phyloP scores from a whole-genome alignment of 2,797 vertebrate genomes.

The Sebastes variabilis region DNA sequence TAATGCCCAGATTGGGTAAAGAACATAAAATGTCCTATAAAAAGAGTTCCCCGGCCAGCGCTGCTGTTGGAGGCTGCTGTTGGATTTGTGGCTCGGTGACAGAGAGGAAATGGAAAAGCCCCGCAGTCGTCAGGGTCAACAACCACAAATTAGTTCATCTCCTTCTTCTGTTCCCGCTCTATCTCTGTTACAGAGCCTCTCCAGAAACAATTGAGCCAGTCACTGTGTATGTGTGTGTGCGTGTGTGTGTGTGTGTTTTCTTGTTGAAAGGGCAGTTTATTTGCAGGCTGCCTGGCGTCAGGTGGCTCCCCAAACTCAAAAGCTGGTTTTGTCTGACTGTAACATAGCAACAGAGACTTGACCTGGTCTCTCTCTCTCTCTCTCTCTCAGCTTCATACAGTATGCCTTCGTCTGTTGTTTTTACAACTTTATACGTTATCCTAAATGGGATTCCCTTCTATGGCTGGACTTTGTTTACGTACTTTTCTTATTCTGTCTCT shows the following conservation, averaged over 20 bases:
- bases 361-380: neutral
- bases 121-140: slow-evolving; percentile 47
- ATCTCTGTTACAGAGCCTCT: slow-evolving; percentile 19
- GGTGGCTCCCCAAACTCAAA: slow-evolving; percentile 17
- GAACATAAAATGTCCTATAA: neutral
- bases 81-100: slow-evolving; percentile 17
- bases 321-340: slow-evolving; percentile 19
- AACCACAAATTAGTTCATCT: slow-evolving; percentile 49
- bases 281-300: slow-evolving; percentile 13
- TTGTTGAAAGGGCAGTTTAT: slow-evolving; percentile 26
- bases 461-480: neutral
- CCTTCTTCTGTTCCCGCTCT: slow-evolving; percentile 8
- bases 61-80: neutral
- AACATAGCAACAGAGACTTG: slow-evolving; percentile 29
- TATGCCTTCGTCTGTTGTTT: neutral
- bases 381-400: neutral
- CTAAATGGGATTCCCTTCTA: neutral
- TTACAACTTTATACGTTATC: neutral
- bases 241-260: slow-evolving; percentile 3
- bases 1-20: neutral
- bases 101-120: slow-evolving; percentile 55
- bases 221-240: neutral
- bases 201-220: slow-evolving; percentile 11
- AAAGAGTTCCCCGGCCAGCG: neutral
- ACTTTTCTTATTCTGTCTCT: neutral